Evolutionary conservation across 2,888 invertebrate genomes (phyloP).

Genomic region (Dynastes hyllus): DNA sequence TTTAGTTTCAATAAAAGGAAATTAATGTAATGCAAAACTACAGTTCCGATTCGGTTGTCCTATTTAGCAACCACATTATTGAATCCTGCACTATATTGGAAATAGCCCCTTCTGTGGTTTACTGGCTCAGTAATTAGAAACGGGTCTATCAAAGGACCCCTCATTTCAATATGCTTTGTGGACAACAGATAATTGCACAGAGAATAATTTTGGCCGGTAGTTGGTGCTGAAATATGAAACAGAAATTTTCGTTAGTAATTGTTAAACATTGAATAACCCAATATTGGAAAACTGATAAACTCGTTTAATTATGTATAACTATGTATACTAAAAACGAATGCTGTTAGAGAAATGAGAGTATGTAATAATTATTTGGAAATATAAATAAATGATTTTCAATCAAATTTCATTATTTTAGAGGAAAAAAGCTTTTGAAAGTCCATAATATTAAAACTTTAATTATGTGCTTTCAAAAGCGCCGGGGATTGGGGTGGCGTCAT

Average conservation of each 20-base stretch:
- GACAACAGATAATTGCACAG: constrained; percentile 2
- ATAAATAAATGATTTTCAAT: too few relatives aligned
- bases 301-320: not conserved
- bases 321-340: too few relatives aligned
- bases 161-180: constrained; percentile 18
- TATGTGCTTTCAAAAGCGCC: too few relatives aligned
- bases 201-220: constrained; percentile 9
- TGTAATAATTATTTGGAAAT: too few relatives aligned
- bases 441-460: too few relatives aligned
- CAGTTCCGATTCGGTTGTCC: constrained; percentile 17
- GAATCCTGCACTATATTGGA: constrained; percentile 19
- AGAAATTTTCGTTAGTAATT: constrained; percentile 32
- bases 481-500: too few relatives aligned
- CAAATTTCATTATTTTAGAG: too few relatives aligned
- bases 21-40: not conserved
- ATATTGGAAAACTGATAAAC: not conserved
- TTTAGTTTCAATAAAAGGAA: not conserved
- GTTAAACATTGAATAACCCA: constrained; percentile 18
- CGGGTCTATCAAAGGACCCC: constrained; percentile 21
- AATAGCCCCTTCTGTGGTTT: constrained; percentile 38
- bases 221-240: not conserved
- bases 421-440: too few relatives aligned
- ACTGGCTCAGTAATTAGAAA: constrained; percentile 35
- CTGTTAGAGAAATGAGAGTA: too few relatives aligned
- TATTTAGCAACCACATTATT: constrained; percentile 4